Conservation (phyloP, 2,113 vertebrate species). For the Tupaia chinensis region DNA sequence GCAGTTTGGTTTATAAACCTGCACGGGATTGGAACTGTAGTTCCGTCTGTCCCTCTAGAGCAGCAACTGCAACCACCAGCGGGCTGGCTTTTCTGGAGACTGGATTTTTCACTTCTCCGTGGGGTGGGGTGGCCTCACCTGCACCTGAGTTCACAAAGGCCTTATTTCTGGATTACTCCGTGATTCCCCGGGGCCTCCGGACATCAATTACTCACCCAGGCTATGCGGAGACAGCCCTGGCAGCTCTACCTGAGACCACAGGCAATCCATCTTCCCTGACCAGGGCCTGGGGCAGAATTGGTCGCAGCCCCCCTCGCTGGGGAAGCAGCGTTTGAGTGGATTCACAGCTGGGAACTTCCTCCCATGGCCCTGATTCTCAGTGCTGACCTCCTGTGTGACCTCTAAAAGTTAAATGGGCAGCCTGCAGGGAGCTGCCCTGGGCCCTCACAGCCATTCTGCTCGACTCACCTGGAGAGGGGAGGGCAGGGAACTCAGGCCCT, state of each 20-base stretch:
- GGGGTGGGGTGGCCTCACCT: constrained; percentile 47
- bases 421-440: background rate
- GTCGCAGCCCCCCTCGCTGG: constrained; percentile 82
- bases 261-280: constrained; percentile 86
- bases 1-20: no score
- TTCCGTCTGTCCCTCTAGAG: background rate
- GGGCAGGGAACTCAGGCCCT: background rate
- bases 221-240: constrained; percentile 84
- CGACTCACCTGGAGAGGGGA: background rate
- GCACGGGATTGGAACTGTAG: no score
- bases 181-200: constrained; percentile 89
- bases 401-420: constrained; percentile 51
- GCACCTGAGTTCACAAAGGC: constrained; percentile 65
- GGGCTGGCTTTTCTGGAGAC: background rate
- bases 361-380: constrained; percentile 78
- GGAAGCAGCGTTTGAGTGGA: constrained; percentile 80
- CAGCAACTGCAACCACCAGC: background rate
- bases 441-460: background rate
- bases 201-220: constrained; percentile 90
- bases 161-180: constrained; percentile 83
- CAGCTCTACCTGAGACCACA: constrained; percentile 81
- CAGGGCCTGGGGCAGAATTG: constrained; percentile 79
- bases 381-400: constrained; percentile 54
- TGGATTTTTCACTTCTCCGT: constrained; percentile 65
- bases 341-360: constrained; percentile 75